phyloP scores from a whole-genome alignment of 37 sponge, comb jelly and placozoan species.

The Amphimedon queenslandica region DNA sequence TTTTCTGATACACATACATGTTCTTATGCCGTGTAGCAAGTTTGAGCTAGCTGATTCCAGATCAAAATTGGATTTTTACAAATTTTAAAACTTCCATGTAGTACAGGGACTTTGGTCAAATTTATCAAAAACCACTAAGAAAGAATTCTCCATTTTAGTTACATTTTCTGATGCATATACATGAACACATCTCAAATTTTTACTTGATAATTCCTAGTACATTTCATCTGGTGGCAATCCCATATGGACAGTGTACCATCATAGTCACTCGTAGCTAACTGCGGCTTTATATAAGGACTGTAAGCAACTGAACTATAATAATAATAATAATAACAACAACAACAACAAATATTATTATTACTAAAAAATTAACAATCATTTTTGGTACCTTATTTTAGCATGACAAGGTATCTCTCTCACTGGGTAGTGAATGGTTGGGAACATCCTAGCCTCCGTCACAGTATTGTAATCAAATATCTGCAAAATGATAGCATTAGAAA shows the following conservation, averaged over 20 bases:
- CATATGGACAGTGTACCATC: conserved; percentile 65
- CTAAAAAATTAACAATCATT: not conserved
- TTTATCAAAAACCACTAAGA: too few relatives aligned
- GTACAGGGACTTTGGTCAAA: too few relatives aligned
- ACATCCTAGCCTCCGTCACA: too few relatives aligned
- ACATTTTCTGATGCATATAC: too few relatives aligned
- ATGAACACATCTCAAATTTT: not conserved
- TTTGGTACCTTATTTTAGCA: conserved; percentile 67
- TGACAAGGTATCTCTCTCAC: conserved; percentile 54
- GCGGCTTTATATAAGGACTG: conserved; percentile 50
- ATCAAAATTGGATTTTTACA: too few relatives aligned
- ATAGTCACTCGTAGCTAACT: conserved; percentile 65
- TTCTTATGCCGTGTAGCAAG: too few relatives aligned
- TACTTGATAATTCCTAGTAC: conserved; percentile 46
- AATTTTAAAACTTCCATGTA: too few relatives aligned
- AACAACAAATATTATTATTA: too few relatives aligned
- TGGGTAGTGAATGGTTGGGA: conserved; percentile 78
- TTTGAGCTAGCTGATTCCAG: too few relatives aligned
- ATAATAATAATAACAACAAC: too few relatives aligned
- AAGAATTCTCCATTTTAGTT: too few relatives aligned
- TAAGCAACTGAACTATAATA: conserved; percentile 39
- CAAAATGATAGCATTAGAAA: not conserved
- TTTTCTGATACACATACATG: too few relatives aligned
- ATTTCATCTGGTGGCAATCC: conserved; percentile 47
- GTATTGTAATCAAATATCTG: conserved; percentile 49